Evolutionary conservation across 2,113 vertebrate genomes (phyloP).

Genomic region (Phaethornis superciliosus): DNA sequence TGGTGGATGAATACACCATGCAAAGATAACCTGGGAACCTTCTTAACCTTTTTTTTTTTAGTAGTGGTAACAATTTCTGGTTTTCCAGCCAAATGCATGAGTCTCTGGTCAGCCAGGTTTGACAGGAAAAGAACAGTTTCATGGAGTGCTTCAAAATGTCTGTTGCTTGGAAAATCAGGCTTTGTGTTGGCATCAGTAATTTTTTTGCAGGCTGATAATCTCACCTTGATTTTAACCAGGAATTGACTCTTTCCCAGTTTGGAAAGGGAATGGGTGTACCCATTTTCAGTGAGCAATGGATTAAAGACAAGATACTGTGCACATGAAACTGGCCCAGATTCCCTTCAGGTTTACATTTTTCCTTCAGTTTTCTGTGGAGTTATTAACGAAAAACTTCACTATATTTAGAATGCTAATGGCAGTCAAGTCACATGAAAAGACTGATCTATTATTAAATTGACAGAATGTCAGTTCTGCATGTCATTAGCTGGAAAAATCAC

Average conservation of each 20-base stretch:
- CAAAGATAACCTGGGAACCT: no score
- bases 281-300: neutral
- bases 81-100: no score
- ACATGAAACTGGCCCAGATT: neutral
- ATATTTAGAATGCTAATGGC: constrained; percentile 63
- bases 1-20: no score
- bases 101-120: no score
- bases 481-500: constrained; percentile 56
- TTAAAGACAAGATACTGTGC: neutral
- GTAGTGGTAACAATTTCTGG: no score
- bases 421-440: constrained; percentile 62
- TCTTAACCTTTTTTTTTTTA: no score
- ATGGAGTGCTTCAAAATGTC: neutral
- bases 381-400: constrained; percentile 35
- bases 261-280: neutral
- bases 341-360: neutral
- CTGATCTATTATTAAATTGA: constrained; percentile 53
- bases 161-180: neutral
- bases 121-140: no score
- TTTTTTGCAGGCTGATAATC: neutral
- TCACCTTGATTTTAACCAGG: neutral
- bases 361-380: constrained; percentile 8
- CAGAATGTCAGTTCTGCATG: constrained; percentile 37
- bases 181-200: neutral
- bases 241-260: neutral